phyloP scores from a whole-genome alignment of 2,888 invertebrate species.

The Agonopterix subpropinquella region DNA sequence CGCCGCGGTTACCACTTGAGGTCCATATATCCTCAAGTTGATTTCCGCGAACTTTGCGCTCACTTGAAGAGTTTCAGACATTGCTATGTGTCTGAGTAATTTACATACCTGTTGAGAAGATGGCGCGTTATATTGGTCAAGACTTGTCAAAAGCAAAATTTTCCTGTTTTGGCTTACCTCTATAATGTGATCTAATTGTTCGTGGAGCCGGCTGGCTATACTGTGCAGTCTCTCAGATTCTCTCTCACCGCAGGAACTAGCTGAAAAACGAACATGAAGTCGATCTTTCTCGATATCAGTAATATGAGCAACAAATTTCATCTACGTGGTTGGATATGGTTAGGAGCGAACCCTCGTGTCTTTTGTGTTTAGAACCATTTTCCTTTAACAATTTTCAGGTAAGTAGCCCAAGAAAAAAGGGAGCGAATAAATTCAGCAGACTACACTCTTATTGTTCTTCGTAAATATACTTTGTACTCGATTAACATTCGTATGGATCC shows the following conservation, averaged over 20 bases:
- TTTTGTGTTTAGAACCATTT: too few relatives aligned
- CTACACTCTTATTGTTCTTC: too few relatives aligned
- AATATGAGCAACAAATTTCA: too few relatives aligned
- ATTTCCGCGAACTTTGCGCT: constrained; percentile 97
- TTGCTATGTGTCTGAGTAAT: constrained; percentile 95
- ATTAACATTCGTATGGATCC: neutral
- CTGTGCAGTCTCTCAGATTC: constrained; percentile 92
- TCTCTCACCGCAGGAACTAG: constrained; percentile 78
- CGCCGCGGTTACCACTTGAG: constrained; percentile 95
- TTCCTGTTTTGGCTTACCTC: constrained; percentile 79
- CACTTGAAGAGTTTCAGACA: constrained; percentile 95
- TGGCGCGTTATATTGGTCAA: neutral
- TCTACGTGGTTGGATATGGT: too few relatives aligned
- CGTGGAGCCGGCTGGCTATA: constrained; percentile 95
- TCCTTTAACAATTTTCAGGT: too few relatives aligned
- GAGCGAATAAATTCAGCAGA: too few relatives aligned
- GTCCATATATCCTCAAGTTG: constrained; percentile 95
- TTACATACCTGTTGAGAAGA: constrained; percentile 87
- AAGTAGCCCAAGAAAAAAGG: too few relatives aligned
- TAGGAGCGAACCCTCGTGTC: too few relatives aligned
- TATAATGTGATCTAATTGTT: constrained; percentile 98
- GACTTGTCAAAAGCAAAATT: neutral
- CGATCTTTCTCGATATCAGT: constrained; percentile 1
- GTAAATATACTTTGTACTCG: neutral
- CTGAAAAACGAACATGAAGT: constrained; percentile 29